Conservation (phyloP, 2,888 invertebrate species). For the Spilosoma lubricipeda region DNA sequence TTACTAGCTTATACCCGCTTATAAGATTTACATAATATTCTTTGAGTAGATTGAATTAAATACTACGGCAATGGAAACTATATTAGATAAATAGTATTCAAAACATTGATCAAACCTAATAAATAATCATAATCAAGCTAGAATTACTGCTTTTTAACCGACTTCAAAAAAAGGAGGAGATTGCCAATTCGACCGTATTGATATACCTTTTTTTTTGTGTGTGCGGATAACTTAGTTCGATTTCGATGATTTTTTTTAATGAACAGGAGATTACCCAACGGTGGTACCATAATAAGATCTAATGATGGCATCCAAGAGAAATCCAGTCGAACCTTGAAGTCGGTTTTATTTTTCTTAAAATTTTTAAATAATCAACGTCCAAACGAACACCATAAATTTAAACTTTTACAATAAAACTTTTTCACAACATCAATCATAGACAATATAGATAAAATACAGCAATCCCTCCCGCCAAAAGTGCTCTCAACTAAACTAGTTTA, state of each 20-base stretch:
- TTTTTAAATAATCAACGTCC: slow-evolving; percentile 20
- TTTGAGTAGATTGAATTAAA: background rate
- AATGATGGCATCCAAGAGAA: too few species aligned
- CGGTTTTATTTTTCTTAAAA: too few species aligned
- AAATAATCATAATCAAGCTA: slow-evolving; percentile 19
- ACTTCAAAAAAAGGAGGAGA: too few species aligned
- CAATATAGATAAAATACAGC: slow-evolving; percentile 24
- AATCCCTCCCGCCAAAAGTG: slow-evolving; percentile 17
- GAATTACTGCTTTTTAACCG: background rate
- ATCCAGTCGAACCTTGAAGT: too few species aligned
- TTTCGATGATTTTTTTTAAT: too few species aligned
- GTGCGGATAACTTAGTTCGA: too few species aligned
- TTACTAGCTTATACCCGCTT: too few species aligned
- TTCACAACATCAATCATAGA: slow-evolving; percentile 33
- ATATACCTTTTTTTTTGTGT: too few species aligned
- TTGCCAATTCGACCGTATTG: too few species aligned
- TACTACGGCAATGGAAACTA: background rate
- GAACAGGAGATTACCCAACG: too few species aligned
- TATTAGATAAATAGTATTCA: slow-evolving; percentile 3
- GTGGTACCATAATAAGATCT: too few species aligned
- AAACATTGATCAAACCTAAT: slow-evolving; percentile 9
- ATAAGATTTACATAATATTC: background rate
- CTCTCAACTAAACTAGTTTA: slow-evolving; percentile 29
- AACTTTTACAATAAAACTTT: slow-evolving; percentile 27
- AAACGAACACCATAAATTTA: slow-evolving; percentile 23